Evolutionary conservation across 2,888 invertebrate species (phyloP).

Genomic region (Aphodius sticticus): DNA sequence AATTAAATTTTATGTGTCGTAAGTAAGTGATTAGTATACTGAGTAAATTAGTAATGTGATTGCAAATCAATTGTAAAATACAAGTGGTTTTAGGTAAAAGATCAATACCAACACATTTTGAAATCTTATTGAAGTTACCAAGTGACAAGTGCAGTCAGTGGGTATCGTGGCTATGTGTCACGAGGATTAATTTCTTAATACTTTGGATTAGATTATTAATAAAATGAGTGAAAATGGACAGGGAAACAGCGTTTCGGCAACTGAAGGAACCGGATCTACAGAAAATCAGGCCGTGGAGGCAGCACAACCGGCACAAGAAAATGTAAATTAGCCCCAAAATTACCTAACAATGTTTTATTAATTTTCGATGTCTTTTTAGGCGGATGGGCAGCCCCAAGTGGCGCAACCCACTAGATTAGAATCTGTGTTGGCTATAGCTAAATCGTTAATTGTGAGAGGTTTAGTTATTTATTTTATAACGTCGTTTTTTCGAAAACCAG

Average conservation of each 20-base stretch:
- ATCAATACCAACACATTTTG: neutral
- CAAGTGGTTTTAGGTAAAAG: neutral
- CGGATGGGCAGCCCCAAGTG: slow-evolving; percentile 18
- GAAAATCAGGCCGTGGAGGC: slow-evolving; percentile 14
- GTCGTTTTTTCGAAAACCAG: slow-evolving; percentile 82
- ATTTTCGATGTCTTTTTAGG: slow-evolving; percentile 25
- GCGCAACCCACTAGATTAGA: slow-evolving; percentile 73
- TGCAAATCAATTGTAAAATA: neutral
- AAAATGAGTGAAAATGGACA: slow-evolving; percentile 23
- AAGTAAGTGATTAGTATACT: neutral
- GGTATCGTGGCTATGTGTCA: slow-evolving; percentile 19
- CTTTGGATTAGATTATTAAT: slow-evolving; percentile 13
- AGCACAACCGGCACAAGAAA: slow-evolving; percentile 19
- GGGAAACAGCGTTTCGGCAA: neutral
- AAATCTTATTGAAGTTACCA: slow-evolving; percentile 9
- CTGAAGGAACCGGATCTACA: neutral
- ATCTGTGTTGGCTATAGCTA: slow-evolving; percentile 83
- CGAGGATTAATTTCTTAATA: slow-evolving; percentile 14
- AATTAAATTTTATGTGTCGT: neutral
- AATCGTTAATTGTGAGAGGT: slow-evolving; percentile 86
- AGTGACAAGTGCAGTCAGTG: slow-evolving; percentile 18
- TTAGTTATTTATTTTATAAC: slow-evolving; percentile 93
- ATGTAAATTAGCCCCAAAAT: neutral
- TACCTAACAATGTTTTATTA: slow-evolving; percentile 13
- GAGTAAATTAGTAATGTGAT: neutral